A percentile compares a stretch with the other conserved stretches of the same genome.
Evolutionary conservation across 1,140 invertebrate genomes (phyloP).

Genomic region (Anthonomus grandis): DNA sequence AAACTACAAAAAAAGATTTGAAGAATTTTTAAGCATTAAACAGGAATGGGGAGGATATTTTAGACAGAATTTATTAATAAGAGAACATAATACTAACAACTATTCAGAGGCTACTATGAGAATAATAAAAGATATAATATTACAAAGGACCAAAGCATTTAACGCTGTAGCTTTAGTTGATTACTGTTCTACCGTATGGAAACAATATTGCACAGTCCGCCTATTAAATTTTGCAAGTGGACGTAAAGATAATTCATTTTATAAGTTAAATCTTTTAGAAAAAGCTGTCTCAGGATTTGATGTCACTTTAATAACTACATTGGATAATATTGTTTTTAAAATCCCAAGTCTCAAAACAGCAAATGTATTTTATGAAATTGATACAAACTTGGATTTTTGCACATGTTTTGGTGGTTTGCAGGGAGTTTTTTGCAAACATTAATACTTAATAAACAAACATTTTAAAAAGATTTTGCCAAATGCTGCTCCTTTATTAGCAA

Average conservation of each 20-base stretch:
- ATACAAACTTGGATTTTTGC: background rate
- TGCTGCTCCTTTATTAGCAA: background rate
- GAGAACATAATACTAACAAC: background rate
- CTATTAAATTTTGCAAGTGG: background rate
- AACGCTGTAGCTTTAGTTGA: background rate
- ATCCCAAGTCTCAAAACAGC: background rate
- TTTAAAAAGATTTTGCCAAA: background rate
- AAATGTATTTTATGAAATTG: background rate
- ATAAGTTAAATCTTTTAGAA: background rate
- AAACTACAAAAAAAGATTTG: slow-evolving; percentile 1
- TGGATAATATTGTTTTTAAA: background rate
- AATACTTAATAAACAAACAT: background rate
- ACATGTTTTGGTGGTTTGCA: background rate
- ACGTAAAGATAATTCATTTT: background rate
- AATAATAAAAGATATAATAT: background rate
- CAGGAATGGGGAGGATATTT: background rate
- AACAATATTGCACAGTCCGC: background rate
- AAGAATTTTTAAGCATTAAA: background rate
- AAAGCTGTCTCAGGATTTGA: background rate
- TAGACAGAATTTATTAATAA: background rate
- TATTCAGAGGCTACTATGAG: background rate
- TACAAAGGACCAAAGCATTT: background rate
- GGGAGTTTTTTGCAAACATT: background rate
- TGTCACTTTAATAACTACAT: background rate
- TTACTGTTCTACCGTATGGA: background rate